Percentiles rank a stretch among this genome's conserved stretches.
These are phyloP conservation scores for Penelope pileata DNA, from an alignment of 2,113 vertebrate genomes.

Conservation along the genomic window DNA sequence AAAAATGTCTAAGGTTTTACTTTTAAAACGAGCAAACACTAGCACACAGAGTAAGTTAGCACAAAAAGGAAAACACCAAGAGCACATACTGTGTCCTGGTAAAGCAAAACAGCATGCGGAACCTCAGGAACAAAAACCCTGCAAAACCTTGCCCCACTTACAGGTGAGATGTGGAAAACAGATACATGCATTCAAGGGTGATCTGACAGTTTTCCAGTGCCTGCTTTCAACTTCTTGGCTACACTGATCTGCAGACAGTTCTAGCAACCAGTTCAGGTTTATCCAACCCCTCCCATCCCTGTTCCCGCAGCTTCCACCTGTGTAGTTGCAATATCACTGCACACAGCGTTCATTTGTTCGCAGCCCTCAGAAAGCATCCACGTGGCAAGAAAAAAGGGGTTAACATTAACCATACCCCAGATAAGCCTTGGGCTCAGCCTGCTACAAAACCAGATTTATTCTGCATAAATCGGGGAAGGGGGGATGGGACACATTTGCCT, in stretches of 20 bases:
- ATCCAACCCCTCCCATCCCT: neutral
- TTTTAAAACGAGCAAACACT: neutral
- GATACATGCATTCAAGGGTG: neutral
- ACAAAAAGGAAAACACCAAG: neutral
- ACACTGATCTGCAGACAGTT: neutral
- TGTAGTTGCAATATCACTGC: rapidly evolving
- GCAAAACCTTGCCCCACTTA: neutral
- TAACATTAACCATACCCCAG: neutral
- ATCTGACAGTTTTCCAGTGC: neutral
- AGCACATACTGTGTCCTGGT: neutral
- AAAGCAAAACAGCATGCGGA: neutral
- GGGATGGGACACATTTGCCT: neutral
- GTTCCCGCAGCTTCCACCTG: neutral
- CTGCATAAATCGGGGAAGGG: neutral
- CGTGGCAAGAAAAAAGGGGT: neutral
- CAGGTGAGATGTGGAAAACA: neutral
- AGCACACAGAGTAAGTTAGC: neutral
- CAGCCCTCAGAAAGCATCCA: neutral
- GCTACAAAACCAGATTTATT: neutral
- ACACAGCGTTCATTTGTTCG: neutral
- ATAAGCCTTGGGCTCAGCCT: neutral
- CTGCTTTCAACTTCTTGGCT: neutral
- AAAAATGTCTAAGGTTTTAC: neutral
- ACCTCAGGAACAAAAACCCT: neutral
- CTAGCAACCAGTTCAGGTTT: neutral